Evolutionary conservation across 2,797 vertebrate species (phyloP).

Genomic region (Poecilia velifera): DNA sequence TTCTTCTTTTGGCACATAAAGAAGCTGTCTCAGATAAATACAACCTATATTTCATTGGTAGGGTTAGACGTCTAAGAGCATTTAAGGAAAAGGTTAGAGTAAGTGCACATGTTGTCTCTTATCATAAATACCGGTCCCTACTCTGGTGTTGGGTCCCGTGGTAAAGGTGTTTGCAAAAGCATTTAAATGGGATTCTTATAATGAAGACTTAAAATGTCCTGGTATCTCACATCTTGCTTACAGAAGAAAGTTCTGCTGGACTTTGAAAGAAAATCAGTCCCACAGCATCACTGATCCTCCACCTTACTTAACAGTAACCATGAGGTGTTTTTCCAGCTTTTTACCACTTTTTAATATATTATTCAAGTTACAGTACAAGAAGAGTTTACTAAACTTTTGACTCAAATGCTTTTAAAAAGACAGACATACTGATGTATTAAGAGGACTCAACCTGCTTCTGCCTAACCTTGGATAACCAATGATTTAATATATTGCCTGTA

Average conservation of each 20-base stretch:
- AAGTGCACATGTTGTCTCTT: not conserved
- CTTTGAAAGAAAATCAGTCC: not conserved
- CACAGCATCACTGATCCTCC: not conserved
- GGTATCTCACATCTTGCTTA: not conserved
- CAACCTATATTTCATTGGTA: constrained; percentile 16
- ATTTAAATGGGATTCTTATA: not conserved
- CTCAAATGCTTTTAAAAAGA: too few species aligned
- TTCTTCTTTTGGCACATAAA: constrained; percentile 49
- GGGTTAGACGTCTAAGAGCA: constrained; percentile 13
- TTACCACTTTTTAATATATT: not conserved
- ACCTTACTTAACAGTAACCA: not conserved
- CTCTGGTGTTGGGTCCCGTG: not conserved
- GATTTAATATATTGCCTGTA: not conserved
- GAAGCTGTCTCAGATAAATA: constrained; percentile 16
- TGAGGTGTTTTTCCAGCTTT: not conserved
- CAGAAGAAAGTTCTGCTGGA: not conserved
- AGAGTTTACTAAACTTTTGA: not conserved
- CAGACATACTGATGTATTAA: not conserved
- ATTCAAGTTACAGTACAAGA: not conserved
- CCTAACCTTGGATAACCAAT: not conserved
- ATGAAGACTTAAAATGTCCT: not conserved
- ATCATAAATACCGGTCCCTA: not conserved
- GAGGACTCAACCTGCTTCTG: not conserved
- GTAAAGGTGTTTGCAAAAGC: not conserved
- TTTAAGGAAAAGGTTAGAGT: constrained; percentile 14